Base-by-base conservation (phyloP, 1,140 invertebrate genomes). In the Parapsyche elsis region DNA sequence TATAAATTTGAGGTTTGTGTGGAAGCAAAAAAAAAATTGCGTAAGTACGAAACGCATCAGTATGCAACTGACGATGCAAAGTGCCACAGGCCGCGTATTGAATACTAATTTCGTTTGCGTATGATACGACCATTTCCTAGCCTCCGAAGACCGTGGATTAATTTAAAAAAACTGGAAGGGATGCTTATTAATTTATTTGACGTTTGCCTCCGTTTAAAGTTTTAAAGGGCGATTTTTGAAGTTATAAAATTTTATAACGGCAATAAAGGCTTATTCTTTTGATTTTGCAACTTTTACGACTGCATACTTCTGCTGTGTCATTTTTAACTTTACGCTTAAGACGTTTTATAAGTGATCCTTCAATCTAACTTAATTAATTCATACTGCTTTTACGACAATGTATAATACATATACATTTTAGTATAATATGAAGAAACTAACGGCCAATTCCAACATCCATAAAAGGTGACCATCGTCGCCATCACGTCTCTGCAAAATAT, bases 111-210 rank as follows among this genome's bases (percentile, higher is more conserved):
- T 38, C 30, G 30, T 38, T 38, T 53, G 16, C 2, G 49, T 53
- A 53, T 53, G 16, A 53, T 53, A 53, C 10, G 16, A 12, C 49
- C 16, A 12, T 53, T 12, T 14, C 16, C 49, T 16, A 16, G 16
- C 49, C 10, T 5, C 10, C 10, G 16, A 10, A 53, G 10, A 53
- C 49, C 49, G 16, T 16, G 49, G 10, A 53, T 53, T 53, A 14
- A 12, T 53, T 53, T 53, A 5, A 19, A 26, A 67, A 26, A 67
- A 1, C 23, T 14, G 24, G 14, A 26, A 10, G 64, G 64, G 12
- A 10, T 12, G 24, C 23, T 67, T 24, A 67, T 67, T 67, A 67
- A 67, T 67, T 67, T 67, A 67, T 67, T 67, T 14, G 64, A 26
- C 23, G 5, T 26, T 53, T 53, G 49, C 49, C 49, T 14, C 12